Conservation (phyloP, 2,113 vertebrate species). For the Brevimyrus niger region DNA sequence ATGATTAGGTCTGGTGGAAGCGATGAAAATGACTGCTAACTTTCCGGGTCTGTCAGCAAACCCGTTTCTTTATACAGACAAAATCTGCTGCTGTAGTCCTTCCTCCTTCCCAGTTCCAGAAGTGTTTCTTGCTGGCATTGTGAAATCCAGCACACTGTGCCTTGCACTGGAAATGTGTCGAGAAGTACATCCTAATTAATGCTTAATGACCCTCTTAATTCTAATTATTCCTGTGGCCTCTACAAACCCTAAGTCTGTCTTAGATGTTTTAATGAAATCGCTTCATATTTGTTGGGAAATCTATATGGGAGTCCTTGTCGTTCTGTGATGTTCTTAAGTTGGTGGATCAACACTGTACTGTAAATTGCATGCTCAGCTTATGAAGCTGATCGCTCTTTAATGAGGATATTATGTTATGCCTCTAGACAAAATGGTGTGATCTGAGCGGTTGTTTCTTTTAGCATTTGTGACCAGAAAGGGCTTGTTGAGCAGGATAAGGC, state of each 20-base stretch:
- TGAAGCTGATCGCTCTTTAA: not conserved
- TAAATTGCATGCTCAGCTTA: constrained; percentile 1
- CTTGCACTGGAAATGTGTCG: constrained; percentile 35
- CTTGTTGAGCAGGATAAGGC: not conserved
- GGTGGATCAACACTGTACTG: not conserved
- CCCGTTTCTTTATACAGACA: not conserved
- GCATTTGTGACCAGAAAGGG: not conserved
- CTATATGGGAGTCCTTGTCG: constrained; percentile 23
- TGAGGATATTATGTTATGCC: not conserved
- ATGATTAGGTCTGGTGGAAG: not conserved
- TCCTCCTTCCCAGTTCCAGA: not conserved
- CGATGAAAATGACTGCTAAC: not conserved
- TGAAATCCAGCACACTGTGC: constrained; percentile 38
- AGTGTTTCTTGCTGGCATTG: constrained; percentile 8
- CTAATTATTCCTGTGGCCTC: constrained; percentile 32
- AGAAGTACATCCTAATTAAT: constrained; percentile 38
- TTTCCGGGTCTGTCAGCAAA: not conserved
- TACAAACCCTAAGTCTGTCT: constrained; percentile 17
- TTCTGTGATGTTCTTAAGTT: constrained; percentile 3
- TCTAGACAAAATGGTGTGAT: not conserved
- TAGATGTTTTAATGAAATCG: constrained; percentile 1
- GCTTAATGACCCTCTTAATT: constrained; percentile 39
- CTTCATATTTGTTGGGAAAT: not conserved
- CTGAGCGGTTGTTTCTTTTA: not conserved
- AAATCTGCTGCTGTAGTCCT: not conserved